phyloP scores from a whole-genome alignment of 2,113 vertebrate species.

The Chelonoidis abingdonii region DNA sequence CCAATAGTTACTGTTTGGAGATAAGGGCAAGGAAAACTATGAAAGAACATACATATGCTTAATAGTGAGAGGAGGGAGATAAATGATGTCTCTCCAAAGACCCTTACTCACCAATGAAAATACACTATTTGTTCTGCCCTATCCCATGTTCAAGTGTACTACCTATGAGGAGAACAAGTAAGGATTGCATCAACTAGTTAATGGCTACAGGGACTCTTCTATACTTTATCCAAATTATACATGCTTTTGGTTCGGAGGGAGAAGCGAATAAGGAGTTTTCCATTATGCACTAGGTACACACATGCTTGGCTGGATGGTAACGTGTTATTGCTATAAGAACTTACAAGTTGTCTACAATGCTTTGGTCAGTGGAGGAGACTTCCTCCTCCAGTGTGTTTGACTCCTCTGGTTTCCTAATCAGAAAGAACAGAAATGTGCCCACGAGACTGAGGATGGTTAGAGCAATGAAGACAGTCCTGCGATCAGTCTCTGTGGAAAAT shows the following conservation, averaged over 20 bases:
- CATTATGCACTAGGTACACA: neutral
- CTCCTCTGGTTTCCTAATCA: constrained; percentile 89
- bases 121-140: neutral
- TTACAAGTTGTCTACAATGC: constrained; percentile 73
- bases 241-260: neutral
- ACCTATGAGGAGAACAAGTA: neutral
- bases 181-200: neutral
- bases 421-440: constrained; percentile 96
- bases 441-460: constrained; percentile 96
- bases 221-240: neutral
- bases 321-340: constrained; percentile 6
- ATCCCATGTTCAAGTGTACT: neutral
- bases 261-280: rapidly evolving
- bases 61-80: neutral
- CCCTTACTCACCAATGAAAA: neutral
- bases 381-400: constrained; percentile 76
- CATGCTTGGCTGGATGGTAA: neutral
- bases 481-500: constrained; percentile 87
- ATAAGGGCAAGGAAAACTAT: neutral
- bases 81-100: neutral
- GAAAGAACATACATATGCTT: neutral
- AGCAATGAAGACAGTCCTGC: constrained; percentile 94
- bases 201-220: neutral
- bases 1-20: neutral
- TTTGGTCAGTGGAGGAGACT: constrained; percentile 70